Conservation (phyloP, 2,113 vertebrate species). For the Pteropus alecto region DNA sequence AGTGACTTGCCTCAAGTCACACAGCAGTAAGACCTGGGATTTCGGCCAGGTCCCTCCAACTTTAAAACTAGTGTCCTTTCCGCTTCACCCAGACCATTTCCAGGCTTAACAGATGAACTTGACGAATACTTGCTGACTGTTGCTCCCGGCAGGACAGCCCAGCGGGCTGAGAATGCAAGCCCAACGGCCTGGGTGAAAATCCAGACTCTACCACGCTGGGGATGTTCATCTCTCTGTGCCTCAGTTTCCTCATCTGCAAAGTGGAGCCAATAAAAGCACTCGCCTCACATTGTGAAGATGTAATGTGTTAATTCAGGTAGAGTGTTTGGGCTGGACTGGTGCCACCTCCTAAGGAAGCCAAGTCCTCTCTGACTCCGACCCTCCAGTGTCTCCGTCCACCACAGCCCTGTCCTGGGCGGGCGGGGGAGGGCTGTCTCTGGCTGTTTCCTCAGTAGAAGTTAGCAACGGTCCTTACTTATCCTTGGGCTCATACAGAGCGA, state of each 20-base stretch:
- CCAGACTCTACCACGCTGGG: not conserved
- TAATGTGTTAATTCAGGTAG: not conserved
- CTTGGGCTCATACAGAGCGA: not conserved
- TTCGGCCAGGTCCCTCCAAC: not conserved
- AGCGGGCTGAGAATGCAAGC: too few relatives aligned
- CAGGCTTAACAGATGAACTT: not conserved
- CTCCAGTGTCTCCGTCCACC: accelerated
- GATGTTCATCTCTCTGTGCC: not conserved
- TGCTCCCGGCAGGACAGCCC: not conserved
- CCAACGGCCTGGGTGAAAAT: not conserved
- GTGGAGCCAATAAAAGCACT: not conserved
- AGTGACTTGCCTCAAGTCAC: not conserved
- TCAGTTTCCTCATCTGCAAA: not conserved
- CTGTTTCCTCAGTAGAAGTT: not conserved
- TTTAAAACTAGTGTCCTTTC: not conserved
- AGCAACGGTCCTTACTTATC: not conserved
- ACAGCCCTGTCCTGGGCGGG: too few relatives aligned
- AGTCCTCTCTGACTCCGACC: accelerated
- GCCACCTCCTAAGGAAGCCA: accelerated
- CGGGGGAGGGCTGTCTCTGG: too few relatives aligned
- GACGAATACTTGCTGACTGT: accelerated
- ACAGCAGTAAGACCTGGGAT: not conserved
- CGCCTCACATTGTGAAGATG: not conserved
- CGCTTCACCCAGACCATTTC: not conserved
- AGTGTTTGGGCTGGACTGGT: not conserved